These are phyloP conservation scores for Eupithecia abbreviata DNA, from an alignment of 2,888 invertebrate genomes.

Conservation along the genomic window DNA sequence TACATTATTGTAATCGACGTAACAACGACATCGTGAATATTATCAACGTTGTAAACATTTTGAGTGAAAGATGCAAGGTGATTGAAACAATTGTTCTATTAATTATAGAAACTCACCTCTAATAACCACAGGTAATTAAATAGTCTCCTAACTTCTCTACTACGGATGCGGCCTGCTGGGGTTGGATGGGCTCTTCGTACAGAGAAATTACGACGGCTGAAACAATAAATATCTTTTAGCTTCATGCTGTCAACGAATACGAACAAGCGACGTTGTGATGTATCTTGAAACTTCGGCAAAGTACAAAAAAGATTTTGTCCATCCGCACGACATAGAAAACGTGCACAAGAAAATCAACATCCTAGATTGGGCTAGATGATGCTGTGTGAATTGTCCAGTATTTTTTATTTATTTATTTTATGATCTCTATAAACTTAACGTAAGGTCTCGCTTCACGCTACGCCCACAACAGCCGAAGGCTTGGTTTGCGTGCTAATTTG, in stretches of 20 bases:
- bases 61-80: not conserved
- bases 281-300: not conserved
- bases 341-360: not conserved
- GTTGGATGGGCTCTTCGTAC: constrained; percentile 98
- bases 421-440: too few species aligned
- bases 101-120: constrained; percentile 82
- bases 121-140: constrained; percentile 98
- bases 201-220: constrained; percentile 96
- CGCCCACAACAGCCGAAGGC: not conserved
- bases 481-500: not conserved
- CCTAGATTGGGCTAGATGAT: too few species aligned
- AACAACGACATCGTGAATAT: not conserved
- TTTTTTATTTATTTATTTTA: too few species aligned
- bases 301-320: not conserved
- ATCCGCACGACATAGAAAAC: not conserved
- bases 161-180: constrained; percentile 97
- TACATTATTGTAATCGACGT: not conserved
- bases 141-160: constrained; percentile 99
- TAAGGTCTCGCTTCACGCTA: too few species aligned
- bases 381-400: too few species aligned
- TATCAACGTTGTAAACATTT: not conserved
- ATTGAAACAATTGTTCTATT: not conserved
- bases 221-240: constrained; percentile 69
- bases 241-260: not conserved
- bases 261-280: not conserved